Base-by-base conservation (phyloP, 2,888 invertebrate genomes). In the Caenorhabditis sp. region DNA sequence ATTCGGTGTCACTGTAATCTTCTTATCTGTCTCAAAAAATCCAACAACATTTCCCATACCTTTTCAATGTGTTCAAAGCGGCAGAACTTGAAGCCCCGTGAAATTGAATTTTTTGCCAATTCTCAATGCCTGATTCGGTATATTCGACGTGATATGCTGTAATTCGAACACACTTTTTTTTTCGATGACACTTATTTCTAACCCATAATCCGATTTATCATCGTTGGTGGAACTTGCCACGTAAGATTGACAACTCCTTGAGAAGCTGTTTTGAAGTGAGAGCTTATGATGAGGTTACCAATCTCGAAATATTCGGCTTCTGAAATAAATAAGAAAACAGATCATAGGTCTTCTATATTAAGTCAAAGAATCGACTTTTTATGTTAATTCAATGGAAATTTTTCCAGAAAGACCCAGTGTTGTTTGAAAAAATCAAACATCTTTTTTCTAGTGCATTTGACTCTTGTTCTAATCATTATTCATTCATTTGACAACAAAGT, bases 291-390 rank as follows among this genome's bases (percentile, higher is more conserved):
- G 19, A 86, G 70, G 69, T 86, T 87, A 31, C 85, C 86, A 19
- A 86, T 85, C 69, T 86, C 86, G 51, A 85, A 84, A 70, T 77
- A 84, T 53, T 85, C 84, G 31, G 82, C 76, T 51, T 82, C 84
- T 84, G 70, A 27, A 78, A 75, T 14, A 62, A 21, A 21, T 23
- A 55, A 14, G 26, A 26, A 1, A 54, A 58, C 14, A 26, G 6
- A 58, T 58, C 19, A 17, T 21, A 27, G 21, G 31, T 31, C 10
- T 31, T 31, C n/a, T n/a, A n/a, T n/a, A 10, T 31, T 10, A 31
- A 31, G 31, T 31, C 31, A 31, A 26, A 24, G 19, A 54, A 23
- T 24, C 10, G 8, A 24, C 26, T 54, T 26, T 54, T 23, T 24
- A 54, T 54, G 54, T 19, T 24, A 24, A 54, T 54, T 24, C 10